phyloP scores from a whole-genome alignment of 2,797 vertebrate species.

The Poecilia wingei region DNA sequence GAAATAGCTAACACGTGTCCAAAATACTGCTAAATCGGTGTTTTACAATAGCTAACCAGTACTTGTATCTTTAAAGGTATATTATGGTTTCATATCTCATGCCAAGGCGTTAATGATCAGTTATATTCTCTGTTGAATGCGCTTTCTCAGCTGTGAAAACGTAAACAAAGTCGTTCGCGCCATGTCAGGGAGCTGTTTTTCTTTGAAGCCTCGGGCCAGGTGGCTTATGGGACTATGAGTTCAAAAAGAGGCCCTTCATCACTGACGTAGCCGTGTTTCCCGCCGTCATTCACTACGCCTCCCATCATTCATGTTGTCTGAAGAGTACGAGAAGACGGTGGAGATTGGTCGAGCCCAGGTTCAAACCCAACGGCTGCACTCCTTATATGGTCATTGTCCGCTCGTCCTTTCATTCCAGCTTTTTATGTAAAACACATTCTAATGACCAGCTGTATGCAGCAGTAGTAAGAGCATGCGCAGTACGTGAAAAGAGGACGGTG shows the following conservation, averaged over 20 bases:
- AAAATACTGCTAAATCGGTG: background rate
- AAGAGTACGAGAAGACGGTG: background rate
- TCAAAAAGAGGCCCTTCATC: background rate
- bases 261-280: accelerated
- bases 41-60: background rate
- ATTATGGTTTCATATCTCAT: background rate
- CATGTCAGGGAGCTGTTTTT: slow-evolving; percentile 65
- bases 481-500: slow-evolving; percentile 65
- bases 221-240: slow-evolving; percentile 68
- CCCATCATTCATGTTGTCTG: slow-evolving; percentile 66
- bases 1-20: background rate
- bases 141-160: slow-evolving; percentile 54
- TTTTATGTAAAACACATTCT: slow-evolving; percentile 79
- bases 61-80: background rate
- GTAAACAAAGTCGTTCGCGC: slow-evolving; percentile 82
- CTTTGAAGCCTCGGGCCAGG: slow-evolving; percentile 19
- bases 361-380: slow-evolving; percentile 73
- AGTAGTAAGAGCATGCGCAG: slow-evolving; percentile 84
- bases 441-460: slow-evolving; percentile 80
- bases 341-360: slow-evolving; percentile 72
- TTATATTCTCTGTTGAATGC: background rate
- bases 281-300: slow-evolving; percentile 54
- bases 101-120: background rate
- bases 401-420: slow-evolving; percentile 67
- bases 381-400: slow-evolving; percentile 78